Percentiles rank a stretch among this genome's conserved stretches.
These are phyloP conservation scores for Drosophila anomelani DNA, from an alignment of 2,888 invertebrate genomes.

Conservation along the genomic window DNA sequence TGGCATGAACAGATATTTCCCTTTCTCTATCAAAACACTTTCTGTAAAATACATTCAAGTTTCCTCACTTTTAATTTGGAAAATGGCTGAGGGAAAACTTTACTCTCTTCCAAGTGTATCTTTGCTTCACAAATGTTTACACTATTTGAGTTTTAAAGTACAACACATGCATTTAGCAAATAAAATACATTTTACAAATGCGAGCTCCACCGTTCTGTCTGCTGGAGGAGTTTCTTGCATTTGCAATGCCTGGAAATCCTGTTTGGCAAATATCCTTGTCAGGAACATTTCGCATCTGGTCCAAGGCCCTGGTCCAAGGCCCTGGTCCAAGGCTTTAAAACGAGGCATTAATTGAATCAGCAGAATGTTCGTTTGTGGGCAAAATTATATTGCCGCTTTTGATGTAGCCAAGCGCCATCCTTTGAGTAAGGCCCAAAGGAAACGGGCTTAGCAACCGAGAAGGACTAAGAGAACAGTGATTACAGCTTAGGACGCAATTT, in stretches of 20 bases:
- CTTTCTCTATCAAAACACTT: not conserved
- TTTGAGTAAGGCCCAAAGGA: constrained; percentile 18
- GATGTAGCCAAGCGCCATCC: constrained; percentile 23
- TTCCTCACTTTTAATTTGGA: constrained; percentile 1
- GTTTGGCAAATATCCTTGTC: constrained; percentile 72
- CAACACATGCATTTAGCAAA: constrained; percentile 6
- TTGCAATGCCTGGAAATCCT: constrained; percentile 75
- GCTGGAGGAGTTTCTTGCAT: constrained; percentile 44
- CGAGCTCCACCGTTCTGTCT: constrained; percentile 25
- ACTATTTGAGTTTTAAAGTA: constrained; percentile 5
- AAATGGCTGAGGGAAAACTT: not conserved
- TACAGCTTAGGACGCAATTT: constrained; percentile 52
- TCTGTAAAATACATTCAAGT: not conserved
- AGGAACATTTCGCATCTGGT: constrained; percentile 33
- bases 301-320: constrained; percentile 11
- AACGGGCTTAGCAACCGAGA: constrained; percentile 30
- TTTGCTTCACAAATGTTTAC: constrained; percentile 17
- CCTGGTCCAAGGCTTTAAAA: constrained; percentile 28
- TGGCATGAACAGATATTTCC: too few species aligned
- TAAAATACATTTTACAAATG: constrained; percentile 10
- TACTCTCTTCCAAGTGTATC: not conserved
- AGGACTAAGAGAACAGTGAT: constrained; percentile 38
- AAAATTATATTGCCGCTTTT: constrained; percentile 42
- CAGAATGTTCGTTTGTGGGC: constrained; percentile 24
- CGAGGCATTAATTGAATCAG: constrained; percentile 43